Evolutionary conservation across 2,888 invertebrate species (phyloP).

Genomic region (Sinohyriopsis cumingii): DNA sequence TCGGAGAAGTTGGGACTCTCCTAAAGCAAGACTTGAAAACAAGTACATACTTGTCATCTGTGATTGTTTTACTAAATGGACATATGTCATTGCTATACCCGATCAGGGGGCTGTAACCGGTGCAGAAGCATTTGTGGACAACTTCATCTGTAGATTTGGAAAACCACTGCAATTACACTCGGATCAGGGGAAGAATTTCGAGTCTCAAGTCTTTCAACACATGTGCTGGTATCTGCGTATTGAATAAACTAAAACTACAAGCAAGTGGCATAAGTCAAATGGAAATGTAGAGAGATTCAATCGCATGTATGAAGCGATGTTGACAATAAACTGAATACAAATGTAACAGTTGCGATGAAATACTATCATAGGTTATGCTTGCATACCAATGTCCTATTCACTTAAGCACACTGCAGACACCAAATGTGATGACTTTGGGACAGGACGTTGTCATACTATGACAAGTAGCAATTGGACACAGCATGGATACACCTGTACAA

Average conservation of each 20-base stretch:
- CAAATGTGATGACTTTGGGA: conserved; percentile 11
- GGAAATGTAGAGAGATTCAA: conserved; percentile 24
- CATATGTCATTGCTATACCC: conserved; percentile 17
- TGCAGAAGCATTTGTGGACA: conserved; percentile 19
- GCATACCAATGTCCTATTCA: background rate
- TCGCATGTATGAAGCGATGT: conserved; percentile 17
- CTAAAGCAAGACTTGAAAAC: conserved; percentile 12
- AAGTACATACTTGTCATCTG: conserved; percentile 21
- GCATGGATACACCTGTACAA: background rate
- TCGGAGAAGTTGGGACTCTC: conserved; percentile 24
- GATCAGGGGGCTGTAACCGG: conserved; percentile 16
- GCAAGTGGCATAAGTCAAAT: conserved; percentile 22
- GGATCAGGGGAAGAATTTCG: conserved; percentile 25
- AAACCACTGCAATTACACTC: conserved; percentile 22
- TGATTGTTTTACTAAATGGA: conserved; percentile 27
- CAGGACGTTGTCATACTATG: conserved; percentile 2
- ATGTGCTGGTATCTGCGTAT: conserved; percentile 11
- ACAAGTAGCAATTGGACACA: conserved; percentile 1
- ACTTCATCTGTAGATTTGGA: conserved; percentile 16
- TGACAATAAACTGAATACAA: conserved; percentile 4
- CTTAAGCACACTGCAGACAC: background rate
- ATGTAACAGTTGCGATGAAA: conserved; percentile 4
- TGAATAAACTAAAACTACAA: conserved; percentile 23
- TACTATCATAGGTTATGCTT: background rate
- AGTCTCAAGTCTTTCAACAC: conserved; percentile 12